These are phyloP conservation scores for Chaitophorus viminalis DNA, from an alignment of 2,888 invertebrate genomes.

Conservation along the genomic window DNA sequence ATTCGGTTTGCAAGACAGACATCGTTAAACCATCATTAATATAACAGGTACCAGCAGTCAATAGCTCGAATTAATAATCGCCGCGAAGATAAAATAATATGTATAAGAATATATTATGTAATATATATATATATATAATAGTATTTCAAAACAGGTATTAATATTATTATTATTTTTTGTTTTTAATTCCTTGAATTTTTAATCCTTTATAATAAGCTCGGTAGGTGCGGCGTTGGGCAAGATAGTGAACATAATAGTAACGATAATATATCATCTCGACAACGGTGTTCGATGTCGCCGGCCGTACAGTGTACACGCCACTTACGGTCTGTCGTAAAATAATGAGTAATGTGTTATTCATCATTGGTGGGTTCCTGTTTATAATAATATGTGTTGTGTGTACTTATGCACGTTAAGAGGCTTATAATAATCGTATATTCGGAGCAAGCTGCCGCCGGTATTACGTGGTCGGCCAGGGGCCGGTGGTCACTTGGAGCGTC, in stretches of 20 bases:
- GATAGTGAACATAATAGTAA: neutral
- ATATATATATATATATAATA: no score
- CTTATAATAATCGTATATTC: neutral
- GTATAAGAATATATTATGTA: no score
- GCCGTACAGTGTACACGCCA: neutral
- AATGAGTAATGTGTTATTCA: neutral
- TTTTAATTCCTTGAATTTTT: conserved; percentile 4
- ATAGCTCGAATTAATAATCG: neutral
- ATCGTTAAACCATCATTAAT: conserved; percentile 38
- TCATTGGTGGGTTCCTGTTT: neutral
- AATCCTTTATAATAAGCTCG: neutral
- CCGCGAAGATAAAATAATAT: neutral
- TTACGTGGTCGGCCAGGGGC: conserved; percentile 16
- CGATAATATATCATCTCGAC: neutral
- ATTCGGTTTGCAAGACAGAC: neutral
- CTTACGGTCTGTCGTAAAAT: neutral
- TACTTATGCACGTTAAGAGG: neutral
- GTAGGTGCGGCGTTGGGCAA: neutral
- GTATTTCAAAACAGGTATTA: conserved; percentile 30
- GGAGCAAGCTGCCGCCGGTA: conserved; percentile 6
- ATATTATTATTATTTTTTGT: no score
- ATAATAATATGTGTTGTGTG: neutral
- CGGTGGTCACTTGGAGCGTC: neutral
- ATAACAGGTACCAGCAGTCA: neutral
- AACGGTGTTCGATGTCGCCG: neutral